Conservation (phyloP, 2,888 invertebrate genomes). For the Meta bourneti region DNA sequence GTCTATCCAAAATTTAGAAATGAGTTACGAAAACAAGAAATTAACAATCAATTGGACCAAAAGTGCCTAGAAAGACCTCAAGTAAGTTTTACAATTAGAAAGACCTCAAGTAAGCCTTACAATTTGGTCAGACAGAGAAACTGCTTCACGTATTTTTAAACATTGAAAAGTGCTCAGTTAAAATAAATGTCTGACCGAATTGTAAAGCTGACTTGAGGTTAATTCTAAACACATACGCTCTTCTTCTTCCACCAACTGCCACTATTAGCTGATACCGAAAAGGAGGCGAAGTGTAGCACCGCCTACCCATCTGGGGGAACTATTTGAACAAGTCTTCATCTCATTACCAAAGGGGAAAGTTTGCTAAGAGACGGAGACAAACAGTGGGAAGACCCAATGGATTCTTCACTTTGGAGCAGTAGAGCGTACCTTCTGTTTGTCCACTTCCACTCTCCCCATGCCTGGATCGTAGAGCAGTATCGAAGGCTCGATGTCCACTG, state of each 20-base stretch:
- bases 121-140: background rate
- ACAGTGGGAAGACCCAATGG: constrained; percentile 33
- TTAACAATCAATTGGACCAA: too few species aligned
- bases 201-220: background rate
- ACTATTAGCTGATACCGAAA: constrained; percentile 9
- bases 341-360: constrained; percentile 59
- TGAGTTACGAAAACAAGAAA: too few species aligned
- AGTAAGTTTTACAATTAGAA: too few species aligned
- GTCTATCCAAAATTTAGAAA: too few species aligned
- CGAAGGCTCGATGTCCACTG: constrained; percentile 97
- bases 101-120: too few species aligned
- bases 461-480: constrained; percentile 97
- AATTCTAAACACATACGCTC: background rate
- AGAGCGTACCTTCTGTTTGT: constrained; percentile 92
- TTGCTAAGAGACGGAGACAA: constrained; percentile 50
- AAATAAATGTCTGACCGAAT: background rate
- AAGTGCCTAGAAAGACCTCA: too few species aligned
- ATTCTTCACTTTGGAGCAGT: constrained; percentile 14
- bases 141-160: background rate
- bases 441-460: constrained; percentile 93
- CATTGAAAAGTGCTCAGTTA: background rate
- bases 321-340: constrained; percentile 69
- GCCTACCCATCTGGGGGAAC: constrained; percentile 27
- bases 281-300: background rate
- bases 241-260: background rate